Conservation (phyloP, 2,797 vertebrate genomes). For the Carapus acus region DNA sequence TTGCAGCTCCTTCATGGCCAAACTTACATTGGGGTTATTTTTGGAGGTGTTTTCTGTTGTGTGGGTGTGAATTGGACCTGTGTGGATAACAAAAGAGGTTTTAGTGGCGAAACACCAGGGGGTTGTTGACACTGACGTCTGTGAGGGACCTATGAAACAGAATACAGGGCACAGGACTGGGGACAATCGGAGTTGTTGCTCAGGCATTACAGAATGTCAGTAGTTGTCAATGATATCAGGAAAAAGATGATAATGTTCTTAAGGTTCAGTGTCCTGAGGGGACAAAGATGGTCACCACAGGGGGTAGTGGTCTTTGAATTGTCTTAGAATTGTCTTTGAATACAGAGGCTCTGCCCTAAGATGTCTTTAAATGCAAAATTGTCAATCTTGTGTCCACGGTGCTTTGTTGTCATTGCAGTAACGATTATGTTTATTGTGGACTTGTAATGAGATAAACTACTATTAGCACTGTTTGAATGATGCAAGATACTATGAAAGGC, state of each 20-base stretch:
- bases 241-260: not conserved
- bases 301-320: not conserved
- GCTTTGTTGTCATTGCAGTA: not conserved
- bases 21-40: constrained; percentile 20
- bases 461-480: no score
- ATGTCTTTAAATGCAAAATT: not conserved
- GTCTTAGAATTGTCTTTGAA: constrained; percentile 7
- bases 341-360: not conserved
- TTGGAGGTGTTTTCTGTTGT: constrained; percentile 29
- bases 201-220: not conserved
- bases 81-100: constrained; percentile 38
- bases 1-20: constrained; percentile 16
- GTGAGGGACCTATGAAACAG: constrained; percentile 24
- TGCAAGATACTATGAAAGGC: not conserved
- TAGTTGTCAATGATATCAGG: not conserved
- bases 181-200: not conserved
- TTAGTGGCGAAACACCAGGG: constrained; percentile 31
- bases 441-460: constrained; percentile 3
- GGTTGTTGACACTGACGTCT: constrained; percentile 38
- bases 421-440: not conserved
- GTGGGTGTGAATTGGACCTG: constrained; percentile 48
- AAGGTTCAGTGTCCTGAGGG: not conserved
- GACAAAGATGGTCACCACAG: not conserved
- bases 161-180: not conserved
- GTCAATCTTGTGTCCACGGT: not conserved